phyloP scores from a whole-genome alignment of 2,888 invertebrate species.

The Rhamnusium bicolor region DNA sequence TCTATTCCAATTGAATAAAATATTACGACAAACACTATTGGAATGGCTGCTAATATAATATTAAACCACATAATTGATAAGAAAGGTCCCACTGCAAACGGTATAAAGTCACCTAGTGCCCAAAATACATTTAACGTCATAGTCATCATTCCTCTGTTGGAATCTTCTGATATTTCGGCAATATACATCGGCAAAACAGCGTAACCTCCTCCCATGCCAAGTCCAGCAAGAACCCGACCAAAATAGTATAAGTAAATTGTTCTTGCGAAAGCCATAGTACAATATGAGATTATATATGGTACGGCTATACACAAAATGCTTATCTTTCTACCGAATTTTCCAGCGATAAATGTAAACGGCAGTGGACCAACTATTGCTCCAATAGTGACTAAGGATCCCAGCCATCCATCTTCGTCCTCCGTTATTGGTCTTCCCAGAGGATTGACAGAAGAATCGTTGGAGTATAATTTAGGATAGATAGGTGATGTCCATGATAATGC shows the following conservation, averaged over 20 bases:
- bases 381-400: slow-evolving; percentile 71
- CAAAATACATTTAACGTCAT: slow-evolving; percentile 82
- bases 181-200: slow-evolving; percentile 87
- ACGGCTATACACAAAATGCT: slow-evolving; percentile 74
- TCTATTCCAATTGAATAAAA: slow-evolving; percentile 80
- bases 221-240: slow-evolving; percentile 73
- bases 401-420: slow-evolving; percentile 70
- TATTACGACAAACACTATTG: slow-evolving; percentile 73
- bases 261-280: slow-evolving; percentile 50
- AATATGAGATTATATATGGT: slow-evolving; percentile 51
- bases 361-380: slow-evolving; percentile 77
- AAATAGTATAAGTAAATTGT: slow-evolving; percentile 59
- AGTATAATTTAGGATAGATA: slow-evolving; percentile 54
- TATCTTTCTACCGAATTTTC: slow-evolving; percentile 79
- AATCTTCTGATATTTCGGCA: slow-evolving; percentile 85
- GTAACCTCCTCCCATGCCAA: slow-evolving; percentile 80
- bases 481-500: slow-evolving; percentile 58
- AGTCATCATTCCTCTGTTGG: slow-evolving; percentile 81
- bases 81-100: slow-evolving; percentile 81
- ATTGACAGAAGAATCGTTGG: slow-evolving; percentile 57
- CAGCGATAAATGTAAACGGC: slow-evolving; percentile 78
- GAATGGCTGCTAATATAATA: slow-evolving; percentile 68
- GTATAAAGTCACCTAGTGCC: slow-evolving; percentile 77
- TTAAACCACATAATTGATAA: slow-evolving; percentile 78
- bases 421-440: slow-evolving; percentile 65